These are phyloP conservation scores for Limnephilus marmoratus DNA, from an alignment of 2,888 invertebrate genomes.

Conservation along the genomic window DNA sequence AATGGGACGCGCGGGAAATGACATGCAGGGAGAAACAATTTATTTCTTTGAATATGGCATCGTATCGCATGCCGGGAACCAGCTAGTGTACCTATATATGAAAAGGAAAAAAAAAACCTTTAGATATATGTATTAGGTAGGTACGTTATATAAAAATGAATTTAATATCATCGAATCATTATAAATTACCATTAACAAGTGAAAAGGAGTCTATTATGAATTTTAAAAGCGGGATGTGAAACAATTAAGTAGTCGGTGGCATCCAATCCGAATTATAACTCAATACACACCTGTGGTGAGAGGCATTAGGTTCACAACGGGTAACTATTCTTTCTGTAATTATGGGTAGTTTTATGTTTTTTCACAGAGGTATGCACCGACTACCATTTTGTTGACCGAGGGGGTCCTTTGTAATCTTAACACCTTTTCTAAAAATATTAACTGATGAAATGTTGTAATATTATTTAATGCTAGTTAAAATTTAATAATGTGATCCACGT, in stretches of 20 bases:
- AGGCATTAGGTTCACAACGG: slow-evolving; percentile 18
- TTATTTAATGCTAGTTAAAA: not conserved
- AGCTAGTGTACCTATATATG: too few species aligned
- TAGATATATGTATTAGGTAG: not conserved
- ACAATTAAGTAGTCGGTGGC: slow-evolving; percentile 40
- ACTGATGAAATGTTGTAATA: not conserved
- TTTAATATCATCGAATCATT: not conserved
- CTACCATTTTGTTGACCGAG: not conserved
- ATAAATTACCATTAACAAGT: slow-evolving; percentile 7
- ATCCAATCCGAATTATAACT: slow-evolving; percentile 22
- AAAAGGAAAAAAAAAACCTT: not conserved
- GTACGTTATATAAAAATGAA: not conserved
- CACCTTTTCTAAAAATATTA: slow-evolving; percentile 10
- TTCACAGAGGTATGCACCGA: not conserved
- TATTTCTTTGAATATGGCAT: too few species aligned
- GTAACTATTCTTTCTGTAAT: slow-evolving; percentile 14
- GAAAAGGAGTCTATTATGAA: slow-evolving; percentile 19
- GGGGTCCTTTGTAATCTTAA: not conserved
- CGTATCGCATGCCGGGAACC: too few species aligned
- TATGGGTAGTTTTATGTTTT: not conserved
- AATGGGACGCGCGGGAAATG: too few species aligned
- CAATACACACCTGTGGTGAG: slow-evolving; percentile 18
- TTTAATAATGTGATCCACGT: too few species aligned
- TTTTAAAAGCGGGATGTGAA: not conserved
- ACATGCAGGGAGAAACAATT: too few species aligned